Conservation (phyloP, 1,140 invertebrate genomes). For the Scylla paramamosain region DNA sequence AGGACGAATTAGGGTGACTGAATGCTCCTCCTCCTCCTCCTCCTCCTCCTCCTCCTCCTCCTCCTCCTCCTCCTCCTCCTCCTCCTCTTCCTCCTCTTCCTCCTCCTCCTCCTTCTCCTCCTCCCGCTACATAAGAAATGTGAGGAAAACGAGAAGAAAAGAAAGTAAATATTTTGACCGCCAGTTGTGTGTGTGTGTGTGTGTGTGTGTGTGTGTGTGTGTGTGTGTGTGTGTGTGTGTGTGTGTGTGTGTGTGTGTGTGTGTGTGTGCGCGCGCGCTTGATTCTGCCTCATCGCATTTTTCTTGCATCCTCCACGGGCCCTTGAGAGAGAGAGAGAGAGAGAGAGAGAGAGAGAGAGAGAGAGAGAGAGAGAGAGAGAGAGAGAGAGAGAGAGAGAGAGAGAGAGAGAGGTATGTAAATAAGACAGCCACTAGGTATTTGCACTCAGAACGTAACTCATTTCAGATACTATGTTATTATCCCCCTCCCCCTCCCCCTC, state of each 20-base stretch:
- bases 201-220: background rate
- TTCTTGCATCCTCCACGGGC: too few relatives aligned
- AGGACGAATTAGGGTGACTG: background rate
- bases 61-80: background rate
- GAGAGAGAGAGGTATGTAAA: background rate
- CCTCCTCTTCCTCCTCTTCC: background rate
- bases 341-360: too few relatives aligned
- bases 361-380: too few relatives aligned
- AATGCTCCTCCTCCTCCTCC: background rate
- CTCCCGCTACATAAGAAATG: background rate
- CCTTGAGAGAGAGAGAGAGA: too few relatives aligned
- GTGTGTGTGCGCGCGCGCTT: background rate
- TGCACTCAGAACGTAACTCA: background rate
- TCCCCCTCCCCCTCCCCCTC: background rate
- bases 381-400: background rate
- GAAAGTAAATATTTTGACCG: background rate
- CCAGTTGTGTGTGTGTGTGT: background rate
- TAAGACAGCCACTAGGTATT: background rate
- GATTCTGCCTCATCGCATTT: too few relatives aligned
- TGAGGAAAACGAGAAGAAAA: background rate
- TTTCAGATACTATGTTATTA: background rate
- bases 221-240: background rate
- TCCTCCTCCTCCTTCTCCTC: background rate
- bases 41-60: background rate
- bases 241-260: slow-evolving; percentile 1